Conservation (phyloP, 2,888 invertebrate genomes). For the Agrochola lota region DNA sequence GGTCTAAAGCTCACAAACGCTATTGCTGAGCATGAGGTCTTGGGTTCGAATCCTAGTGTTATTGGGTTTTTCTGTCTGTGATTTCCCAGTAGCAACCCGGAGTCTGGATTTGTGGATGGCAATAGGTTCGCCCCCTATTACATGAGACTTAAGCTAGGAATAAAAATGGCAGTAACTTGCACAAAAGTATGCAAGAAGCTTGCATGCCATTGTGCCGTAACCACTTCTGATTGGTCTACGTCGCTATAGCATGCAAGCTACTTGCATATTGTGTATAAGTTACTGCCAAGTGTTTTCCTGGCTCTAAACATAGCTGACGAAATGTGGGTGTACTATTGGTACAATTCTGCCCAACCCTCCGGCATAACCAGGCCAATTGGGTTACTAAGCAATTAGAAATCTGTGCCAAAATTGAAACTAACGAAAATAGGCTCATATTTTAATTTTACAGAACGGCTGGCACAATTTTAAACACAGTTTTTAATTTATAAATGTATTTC, state of each 20-base stretch:
- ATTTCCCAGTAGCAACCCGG: not conserved
- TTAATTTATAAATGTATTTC: slow-evolving; percentile 77
- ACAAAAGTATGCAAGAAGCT: no score
- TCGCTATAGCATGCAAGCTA: no score
- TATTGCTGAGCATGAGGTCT: not conserved
- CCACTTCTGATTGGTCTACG: no score
- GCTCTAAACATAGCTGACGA: not conserved
- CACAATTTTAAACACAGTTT: slow-evolving; percentile 64
- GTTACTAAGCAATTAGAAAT: not conserved
- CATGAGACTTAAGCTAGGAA: not conserved
- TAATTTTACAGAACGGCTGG: slow-evolving; percentile 13
- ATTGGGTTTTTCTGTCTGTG: not conserved
- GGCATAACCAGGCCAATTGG: not conserved
- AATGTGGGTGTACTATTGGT: not conserved
- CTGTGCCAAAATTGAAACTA: not conserved
- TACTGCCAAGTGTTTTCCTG: no score
- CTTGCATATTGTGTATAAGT: no score
- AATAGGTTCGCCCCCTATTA: not conserved
- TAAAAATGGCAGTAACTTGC: no score
- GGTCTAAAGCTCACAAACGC: not conserved
- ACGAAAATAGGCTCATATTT: slow-evolving; percentile 16
- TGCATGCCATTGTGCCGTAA: no score
- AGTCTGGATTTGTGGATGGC: not conserved
- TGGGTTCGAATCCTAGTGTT: not conserved
- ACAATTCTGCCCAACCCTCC: not conserved